Evolutionary conservation across 2,888 invertebrate genomes (phyloP).

Genomic region (Eupsilia transversa): DNA sequence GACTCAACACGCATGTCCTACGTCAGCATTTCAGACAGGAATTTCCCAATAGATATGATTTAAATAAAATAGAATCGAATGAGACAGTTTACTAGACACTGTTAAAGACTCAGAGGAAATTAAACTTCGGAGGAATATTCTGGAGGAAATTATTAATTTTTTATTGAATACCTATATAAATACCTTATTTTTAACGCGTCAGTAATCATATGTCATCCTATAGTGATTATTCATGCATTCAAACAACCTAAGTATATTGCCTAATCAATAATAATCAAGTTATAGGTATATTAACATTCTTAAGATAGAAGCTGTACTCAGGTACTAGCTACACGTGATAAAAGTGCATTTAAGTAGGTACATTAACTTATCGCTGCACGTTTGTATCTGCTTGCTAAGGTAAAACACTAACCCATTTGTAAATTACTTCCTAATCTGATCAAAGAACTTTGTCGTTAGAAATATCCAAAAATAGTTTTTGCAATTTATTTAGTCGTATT

Average conservation of each 20-base stretch:
- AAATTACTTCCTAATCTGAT: not conserved
- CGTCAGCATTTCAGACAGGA: not conserved
- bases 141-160: not conserved
- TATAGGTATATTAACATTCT: constrained; percentile 52
- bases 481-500: not conserved
- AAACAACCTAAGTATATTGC: not conserved
- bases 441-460: not conserved
- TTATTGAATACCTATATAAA: not conserved
- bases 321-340: constrained; percentile 58
- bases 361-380: constrained; percentile 66
- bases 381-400: constrained; percentile 62
- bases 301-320: constrained; percentile 36
- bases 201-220: not conserved
- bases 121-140: too few species aligned
- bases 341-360: constrained; percentile 76
- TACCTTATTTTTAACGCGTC: not conserved
- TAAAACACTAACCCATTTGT: constrained; percentile 10
- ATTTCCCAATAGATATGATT: not conserved
- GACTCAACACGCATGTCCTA: too few species aligned
- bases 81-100: too few species aligned
- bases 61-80: not conserved
- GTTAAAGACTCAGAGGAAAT: too few species aligned
- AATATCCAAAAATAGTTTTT: not conserved
- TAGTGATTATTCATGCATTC: not conserved
- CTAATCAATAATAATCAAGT: constrained; percentile 20